A percentile compares a stretch with the other conserved stretches of the same genome.
Evolutionary conservation across 2,888 invertebrate species (phyloP).

Genomic region (Scaptomyza parva): DNA sequence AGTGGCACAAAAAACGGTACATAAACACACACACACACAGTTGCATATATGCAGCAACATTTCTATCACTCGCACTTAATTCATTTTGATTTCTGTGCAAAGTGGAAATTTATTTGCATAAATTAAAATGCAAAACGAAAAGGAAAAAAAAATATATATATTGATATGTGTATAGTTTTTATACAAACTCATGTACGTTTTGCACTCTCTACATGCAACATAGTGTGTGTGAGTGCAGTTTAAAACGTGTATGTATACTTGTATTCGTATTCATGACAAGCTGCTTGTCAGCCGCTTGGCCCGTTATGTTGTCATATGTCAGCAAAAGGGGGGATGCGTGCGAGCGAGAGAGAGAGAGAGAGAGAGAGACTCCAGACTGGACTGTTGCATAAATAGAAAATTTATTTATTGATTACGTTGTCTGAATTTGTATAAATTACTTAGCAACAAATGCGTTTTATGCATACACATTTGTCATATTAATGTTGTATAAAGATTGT

Average conservation of each 20-base stretch:
- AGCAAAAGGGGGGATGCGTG: conserved; percentile 15
- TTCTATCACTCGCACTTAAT: conserved; percentile 81
- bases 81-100: conserved; percentile 80
- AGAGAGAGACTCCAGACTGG: conserved; percentile 26
- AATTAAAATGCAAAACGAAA: conserved; percentile 68
- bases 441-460: conserved; percentile 51
- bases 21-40: conserved; percentile 27
- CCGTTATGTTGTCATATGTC: conserved; percentile 67
- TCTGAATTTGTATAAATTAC: conserved; percentile 63
- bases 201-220: conserved; percentile 38
- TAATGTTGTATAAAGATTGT: neutral
- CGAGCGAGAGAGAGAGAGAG: neutral
- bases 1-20: conserved; percentile 76
- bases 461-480: conserved; percentile 6
- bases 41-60: conserved; percentile 54
- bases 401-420: conserved; percentile 73
- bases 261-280: conserved; percentile 72
- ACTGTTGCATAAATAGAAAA: conserved; percentile 76
- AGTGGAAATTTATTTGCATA: conserved; percentile 83
- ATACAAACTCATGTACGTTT: conserved; percentile 37
- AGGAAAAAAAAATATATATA: conserved; percentile 21
- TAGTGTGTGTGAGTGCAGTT: conserved; percentile 22
- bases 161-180: conserved; percentile 14
- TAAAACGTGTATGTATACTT: conserved; percentile 7
- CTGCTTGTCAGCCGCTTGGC: conserved; percentile 48